Evolutionary conservation across 2,113 vertebrate genomes (phyloP).

Genomic region (Brienomyrus brachyistius): DNA sequence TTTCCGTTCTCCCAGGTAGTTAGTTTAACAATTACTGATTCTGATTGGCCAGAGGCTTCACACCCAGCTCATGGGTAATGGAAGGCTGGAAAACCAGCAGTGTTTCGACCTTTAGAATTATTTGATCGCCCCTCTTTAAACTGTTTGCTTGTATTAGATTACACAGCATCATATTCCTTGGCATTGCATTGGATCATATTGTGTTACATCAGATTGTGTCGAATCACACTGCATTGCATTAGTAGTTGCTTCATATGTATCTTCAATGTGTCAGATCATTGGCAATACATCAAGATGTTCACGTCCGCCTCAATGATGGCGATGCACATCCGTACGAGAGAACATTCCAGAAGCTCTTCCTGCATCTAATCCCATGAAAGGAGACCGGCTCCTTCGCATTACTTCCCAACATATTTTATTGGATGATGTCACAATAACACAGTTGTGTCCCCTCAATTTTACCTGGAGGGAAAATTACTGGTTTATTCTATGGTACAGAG

Average conservation of each 20-base stretch:
- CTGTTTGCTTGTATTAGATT: background rate
- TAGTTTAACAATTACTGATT: no score
- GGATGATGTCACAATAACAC: background rate
- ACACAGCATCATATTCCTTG: background rate
- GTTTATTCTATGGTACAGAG: background rate
- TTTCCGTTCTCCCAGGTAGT: no score
- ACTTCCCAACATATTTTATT: background rate
- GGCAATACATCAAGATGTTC: background rate
- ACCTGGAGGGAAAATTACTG: background rate
- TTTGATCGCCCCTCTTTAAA: no score
- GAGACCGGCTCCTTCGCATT: background rate
- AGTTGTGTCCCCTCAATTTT: background rate
- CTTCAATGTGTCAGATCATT: background rate
- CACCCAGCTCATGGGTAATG: no score
- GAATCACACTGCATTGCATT: background rate
- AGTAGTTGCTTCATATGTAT: background rate
- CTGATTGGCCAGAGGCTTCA: no score
- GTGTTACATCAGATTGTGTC: no score
- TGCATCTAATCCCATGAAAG: background rate
- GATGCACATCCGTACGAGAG: background rate
- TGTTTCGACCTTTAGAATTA: no score
- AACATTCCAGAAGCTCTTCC: background rate
- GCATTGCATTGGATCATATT: background rate
- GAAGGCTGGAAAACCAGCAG: no score
- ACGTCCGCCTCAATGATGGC: background rate